Conservation (phyloP, 37 sponge, comb jelly and placozoan species). For the Cladorhizidae sp. region DNA sequence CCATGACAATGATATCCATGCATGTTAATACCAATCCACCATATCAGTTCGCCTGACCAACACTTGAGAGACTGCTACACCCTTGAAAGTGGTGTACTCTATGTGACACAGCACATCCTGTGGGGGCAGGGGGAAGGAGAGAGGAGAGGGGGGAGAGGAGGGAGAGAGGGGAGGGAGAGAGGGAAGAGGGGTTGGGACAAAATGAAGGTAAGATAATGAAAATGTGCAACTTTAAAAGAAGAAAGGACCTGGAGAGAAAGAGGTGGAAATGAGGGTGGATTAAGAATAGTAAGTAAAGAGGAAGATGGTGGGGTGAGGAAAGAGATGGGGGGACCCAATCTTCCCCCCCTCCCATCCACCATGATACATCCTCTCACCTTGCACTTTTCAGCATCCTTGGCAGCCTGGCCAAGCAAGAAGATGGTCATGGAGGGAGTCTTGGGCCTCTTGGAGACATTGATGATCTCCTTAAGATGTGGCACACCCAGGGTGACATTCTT, state of each 20-base stretch:
- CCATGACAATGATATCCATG: no score
- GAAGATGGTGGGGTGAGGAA: background rate
- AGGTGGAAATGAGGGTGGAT: no score
- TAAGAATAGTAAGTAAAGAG: no score
- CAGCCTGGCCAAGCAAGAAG: slow-evolving; percentile 93
- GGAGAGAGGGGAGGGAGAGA: no score
- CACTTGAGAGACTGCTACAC: no score
- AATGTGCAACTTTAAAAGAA: no score
- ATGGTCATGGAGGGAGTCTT: slow-evolving; percentile 99
- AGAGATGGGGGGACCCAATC: background rate
- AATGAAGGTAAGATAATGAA: no score
- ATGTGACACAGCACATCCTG: slow-evolving; percentile 95
- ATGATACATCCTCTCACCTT: slow-evolving; percentile 53
- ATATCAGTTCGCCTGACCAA: no score
- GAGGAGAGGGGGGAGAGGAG: background rate
- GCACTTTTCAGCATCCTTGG: slow-evolving; percentile 92
- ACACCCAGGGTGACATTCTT: slow-evolving; percentile 99
- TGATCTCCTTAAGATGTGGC: slow-evolving; percentile 98
- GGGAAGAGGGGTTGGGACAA: no score
- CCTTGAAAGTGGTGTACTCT: slow-evolving; percentile 98
- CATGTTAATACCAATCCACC: no score
- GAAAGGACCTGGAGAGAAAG: no score
- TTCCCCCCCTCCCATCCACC: background rate
- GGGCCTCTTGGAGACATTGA: slow-evolving; percentile 98
- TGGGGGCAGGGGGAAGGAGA: background rate